These are phyloP conservation scores for Drosophila barbarae DNA, from an alignment of 2,888 invertebrate genomes.

Conservation along the genomic window DNA sequence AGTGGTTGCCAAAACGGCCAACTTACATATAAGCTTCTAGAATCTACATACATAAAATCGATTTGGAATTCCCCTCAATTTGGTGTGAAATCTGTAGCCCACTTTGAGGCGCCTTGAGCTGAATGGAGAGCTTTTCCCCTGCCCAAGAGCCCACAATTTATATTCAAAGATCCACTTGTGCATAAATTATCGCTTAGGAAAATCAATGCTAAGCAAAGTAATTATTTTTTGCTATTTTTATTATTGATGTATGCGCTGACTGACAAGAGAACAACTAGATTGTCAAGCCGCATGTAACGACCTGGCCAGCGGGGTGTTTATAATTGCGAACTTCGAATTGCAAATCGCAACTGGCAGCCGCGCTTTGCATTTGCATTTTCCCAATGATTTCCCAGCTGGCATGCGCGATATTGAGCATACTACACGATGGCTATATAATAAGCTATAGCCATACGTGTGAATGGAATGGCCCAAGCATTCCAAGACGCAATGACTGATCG, in stretches of 20 bases:
- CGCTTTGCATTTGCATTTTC: conserved; percentile 29
- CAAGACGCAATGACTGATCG: conserved; percentile 24
- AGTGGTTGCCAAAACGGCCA: no score
- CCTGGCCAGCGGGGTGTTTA: conserved; percentile 1
- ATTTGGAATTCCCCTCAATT: background rate
- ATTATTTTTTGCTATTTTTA: conserved; percentile 6
- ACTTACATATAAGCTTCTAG: background rate
- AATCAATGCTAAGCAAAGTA: conserved; percentile 6
- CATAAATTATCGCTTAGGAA: background rate
- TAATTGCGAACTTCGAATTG: conserved; percentile 22
- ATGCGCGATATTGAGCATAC: conserved; percentile 5
- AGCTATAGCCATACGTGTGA: conserved; percentile 7
- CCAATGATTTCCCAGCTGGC: conserved; percentile 16
- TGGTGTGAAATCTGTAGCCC: background rate
- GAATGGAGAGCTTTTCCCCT: background rate
- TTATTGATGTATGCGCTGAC: background rate
- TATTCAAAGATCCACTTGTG: conserved; percentile 10
- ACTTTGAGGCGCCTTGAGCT: conserved; percentile 1
- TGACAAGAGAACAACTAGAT: conserved; percentile 16
- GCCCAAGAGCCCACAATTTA: background rate
- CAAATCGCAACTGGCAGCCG: conserved; percentile 7
- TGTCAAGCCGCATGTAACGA: conserved; percentile 8
- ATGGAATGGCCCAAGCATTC: conserved; percentile 29
- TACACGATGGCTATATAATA: background rate
- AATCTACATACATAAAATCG: background rate